phyloP scores from a whole-genome alignment of 2,888 invertebrate species.

The Apamea sordens region DNA sequence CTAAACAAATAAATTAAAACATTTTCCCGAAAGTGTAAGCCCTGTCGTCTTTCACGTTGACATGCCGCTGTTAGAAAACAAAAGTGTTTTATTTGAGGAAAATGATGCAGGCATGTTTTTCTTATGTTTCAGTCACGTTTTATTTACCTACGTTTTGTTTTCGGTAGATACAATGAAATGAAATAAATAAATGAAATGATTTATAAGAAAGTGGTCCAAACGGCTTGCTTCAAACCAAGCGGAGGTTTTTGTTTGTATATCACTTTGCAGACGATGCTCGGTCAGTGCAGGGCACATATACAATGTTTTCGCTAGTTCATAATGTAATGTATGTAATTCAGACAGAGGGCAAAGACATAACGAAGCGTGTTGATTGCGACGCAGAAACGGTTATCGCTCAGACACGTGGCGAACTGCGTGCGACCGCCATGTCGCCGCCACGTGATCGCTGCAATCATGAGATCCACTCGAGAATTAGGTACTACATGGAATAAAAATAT shows the following conservation, averaged over 20 bases:
- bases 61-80: constrained; percentile 47
- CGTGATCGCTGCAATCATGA: constrained; percentile 75
- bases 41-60: constrained; percentile 57
- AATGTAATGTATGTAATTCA: constrained; percentile 40
- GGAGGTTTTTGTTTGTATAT: constrained; percentile 15
- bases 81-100: constrained; percentile 53
- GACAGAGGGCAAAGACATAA: constrained; percentile 67
- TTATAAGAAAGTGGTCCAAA: constrained; percentile 33
- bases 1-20: constrained; percentile 69
- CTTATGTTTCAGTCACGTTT: constrained; percentile 24
- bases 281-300: constrained; percentile 44
- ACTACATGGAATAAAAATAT: constrained; percentile 47
- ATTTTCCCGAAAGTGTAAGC: constrained; percentile 69
- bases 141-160: constrained; percentile 18
- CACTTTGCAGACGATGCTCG: constrained; percentile 43
- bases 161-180: constrained; percentile 7
- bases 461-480: constrained; percentile 66
- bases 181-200: no score
- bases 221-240: constrained; percentile 12
- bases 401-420: constrained; percentile 82
- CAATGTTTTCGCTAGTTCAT: constrained; percentile 58
- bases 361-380: constrained; percentile 71
- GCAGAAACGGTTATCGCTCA: constrained; percentile 77
- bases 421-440: constrained; percentile 72
- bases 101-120: constrained; percentile 27